phyloP scores from a whole-genome alignment of 2,113 vertebrate species.

The Alectura lathami region DNA sequence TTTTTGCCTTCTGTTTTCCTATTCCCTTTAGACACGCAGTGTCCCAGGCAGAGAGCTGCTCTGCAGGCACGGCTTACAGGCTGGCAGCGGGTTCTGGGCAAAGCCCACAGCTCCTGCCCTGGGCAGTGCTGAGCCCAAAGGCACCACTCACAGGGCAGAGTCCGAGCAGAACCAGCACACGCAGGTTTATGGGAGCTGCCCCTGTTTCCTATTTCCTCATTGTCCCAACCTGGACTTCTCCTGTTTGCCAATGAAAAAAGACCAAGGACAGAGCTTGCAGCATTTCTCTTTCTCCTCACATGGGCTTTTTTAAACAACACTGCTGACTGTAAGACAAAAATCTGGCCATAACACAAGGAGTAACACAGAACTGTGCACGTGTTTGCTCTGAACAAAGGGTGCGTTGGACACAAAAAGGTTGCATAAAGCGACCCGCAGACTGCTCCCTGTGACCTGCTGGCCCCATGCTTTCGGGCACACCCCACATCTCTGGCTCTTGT shows the following conservation, averaged over 20 bases:
- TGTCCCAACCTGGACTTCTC: background rate
- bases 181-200: background rate
- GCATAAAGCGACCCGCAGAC: background rate
- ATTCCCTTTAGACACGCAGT: background rate
- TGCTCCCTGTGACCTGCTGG: background rate
- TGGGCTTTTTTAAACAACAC: background rate
- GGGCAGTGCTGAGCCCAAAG: background rate
- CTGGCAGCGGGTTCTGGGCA: background rate
- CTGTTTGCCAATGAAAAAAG: background rate
- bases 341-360: background rate
- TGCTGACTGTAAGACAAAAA: background rate
- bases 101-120: background rate
- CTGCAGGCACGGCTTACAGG: background rate
- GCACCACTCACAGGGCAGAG: background rate
- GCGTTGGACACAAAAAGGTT: background rate
- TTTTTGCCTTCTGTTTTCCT: background rate
- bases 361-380: fast-evolving
- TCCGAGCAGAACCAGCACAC: background rate
- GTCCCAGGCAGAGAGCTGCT: background rate
- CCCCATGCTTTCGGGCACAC: background rate
- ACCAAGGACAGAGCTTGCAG: background rate
- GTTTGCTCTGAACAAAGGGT: background rate
- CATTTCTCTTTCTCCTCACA: background rate
- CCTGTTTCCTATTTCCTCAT: background rate
- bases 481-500: background rate